Evolutionary conservation across 1,140 invertebrate genomes (phyloP), one percentile per base, ranked within the genome.

Genomic region (Aphis craccivora): DNA sequence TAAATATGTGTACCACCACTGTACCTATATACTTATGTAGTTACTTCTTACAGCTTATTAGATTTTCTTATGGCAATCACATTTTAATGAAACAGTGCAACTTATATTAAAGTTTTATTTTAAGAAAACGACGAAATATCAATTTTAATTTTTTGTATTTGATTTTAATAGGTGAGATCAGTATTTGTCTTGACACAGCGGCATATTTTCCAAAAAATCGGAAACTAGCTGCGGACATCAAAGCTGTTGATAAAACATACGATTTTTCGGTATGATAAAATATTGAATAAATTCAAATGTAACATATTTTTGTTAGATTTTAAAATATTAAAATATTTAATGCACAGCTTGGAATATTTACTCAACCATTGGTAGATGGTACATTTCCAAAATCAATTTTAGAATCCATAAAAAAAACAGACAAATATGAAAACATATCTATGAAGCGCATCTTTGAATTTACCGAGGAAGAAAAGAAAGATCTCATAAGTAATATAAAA

Each of bases 221-320:
- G 0, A 2, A 76, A 3, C 6, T 5, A 76, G 30, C 1, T 0
- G 60, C n/a, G 14, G 60, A 76, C n/a, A 5, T 6, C 0, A 0
- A n/a, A 18, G 14, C 48, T n/a, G 60, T 76, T n/a, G 5, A 14
- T n/a, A 76, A 76, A 76, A 1, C 30, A 18, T 76, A 1, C 5
- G n/a, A 76, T 20, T 76, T 76, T 76, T 1, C 3, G 30, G 60
- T 76, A 76, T 30, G 4, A 9, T 25, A 67, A 18, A 67, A n/a
- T n/a, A 25, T 25, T 60, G n/a, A n/a, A 76, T 14, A 6, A 18
- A n/a, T n/a, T 3, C 11, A 30, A n/a, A 35, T 20, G 5, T 76
- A 18, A n/a, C 1, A 3, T 18, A 76, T 76, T 76, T n/a, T 76
- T 14, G 14, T 30, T 35, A n/a, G 4, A 67, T 14, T 67, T 14